A percentile compares a stretch with the other conserved stretches of the same genome.
These are phyloP conservation scores for Scophthalmus maximus DNA, from an alignment of 2,113 vertebrate species.

Conservation along the genomic window DNA sequence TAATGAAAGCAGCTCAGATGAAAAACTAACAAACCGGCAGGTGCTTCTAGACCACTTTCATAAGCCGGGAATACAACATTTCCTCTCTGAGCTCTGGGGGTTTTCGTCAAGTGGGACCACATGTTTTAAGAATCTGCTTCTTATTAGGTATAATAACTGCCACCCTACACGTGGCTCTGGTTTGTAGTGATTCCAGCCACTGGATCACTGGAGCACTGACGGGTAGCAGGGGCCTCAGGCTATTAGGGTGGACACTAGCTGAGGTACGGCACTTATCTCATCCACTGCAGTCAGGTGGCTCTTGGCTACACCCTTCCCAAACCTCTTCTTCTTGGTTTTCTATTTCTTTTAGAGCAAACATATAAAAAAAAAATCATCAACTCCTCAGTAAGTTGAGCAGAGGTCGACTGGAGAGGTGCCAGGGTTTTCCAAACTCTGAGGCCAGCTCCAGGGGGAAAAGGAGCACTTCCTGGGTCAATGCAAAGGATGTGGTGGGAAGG, in stretches of 20 bases:
- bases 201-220: conserved; percentile 28
- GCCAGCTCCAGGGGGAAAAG: conserved; percentile 31
- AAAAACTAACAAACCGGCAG: conserved; percentile 78
- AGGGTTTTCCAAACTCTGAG: conserved; percentile 40
- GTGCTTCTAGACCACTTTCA: conserved; percentile 63
- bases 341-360: conserved; percentile 10
- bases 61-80: conserved; percentile 72
- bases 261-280: conserved; percentile 29
- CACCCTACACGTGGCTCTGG: conserved; percentile 58
- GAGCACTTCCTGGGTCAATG: conserved; percentile 49
- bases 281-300: conserved; percentile 15
- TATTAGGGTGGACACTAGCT: conserved; percentile 54
- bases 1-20: conserved; percentile 68
- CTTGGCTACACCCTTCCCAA: conserved; percentile 4
- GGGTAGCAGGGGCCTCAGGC: not conserved
- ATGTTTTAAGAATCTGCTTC: conserved; percentile 76
- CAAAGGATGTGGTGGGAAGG: conserved; percentile 50
- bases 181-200: conserved; percentile 51
- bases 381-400: not conserved
- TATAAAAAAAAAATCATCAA: conserved; percentile 7
- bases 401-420: conserved; percentile 27
- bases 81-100: conserved; percentile 67
- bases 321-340: conserved; percentile 6
- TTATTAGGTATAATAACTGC: conserved; percentile 72
- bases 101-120: conserved; percentile 71